These are phyloP conservation scores for Parauchenoglanis punctatus DNA, from an alignment of 2,797 vertebrate genomes.

Conservation along the genomic window DNA sequence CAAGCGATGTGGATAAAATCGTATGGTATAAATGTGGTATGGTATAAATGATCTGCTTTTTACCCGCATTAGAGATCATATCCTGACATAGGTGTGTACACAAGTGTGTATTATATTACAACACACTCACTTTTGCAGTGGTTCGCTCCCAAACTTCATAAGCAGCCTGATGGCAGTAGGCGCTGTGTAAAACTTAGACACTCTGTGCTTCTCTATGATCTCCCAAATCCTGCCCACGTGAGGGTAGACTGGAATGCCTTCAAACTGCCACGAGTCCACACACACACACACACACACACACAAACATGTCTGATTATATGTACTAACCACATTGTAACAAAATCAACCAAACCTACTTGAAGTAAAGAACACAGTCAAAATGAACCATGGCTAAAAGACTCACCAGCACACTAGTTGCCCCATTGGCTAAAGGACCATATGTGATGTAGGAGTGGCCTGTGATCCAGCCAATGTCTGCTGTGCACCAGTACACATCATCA, in stretches of 20 bases:
- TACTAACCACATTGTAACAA: neutral
- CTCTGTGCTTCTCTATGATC: constrained; percentile 79
- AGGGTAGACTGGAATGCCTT: constrained; percentile 77
- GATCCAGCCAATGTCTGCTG: constrained; percentile 83
- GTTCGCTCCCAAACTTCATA: constrained; percentile 79
- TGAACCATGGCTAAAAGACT: constrained; percentile 41
- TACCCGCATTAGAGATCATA: neutral
- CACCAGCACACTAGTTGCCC: constrained; percentile 76
- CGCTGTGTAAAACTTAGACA: constrained; percentile 81
- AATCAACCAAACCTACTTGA: neutral
- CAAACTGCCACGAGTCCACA: constrained; percentile 67
- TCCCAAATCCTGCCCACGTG: constrained; percentile 79
- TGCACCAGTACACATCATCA: constrained; percentile 82
- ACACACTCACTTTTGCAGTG: constrained; percentile 71
- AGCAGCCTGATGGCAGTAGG: constrained; percentile 80
- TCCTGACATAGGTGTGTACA: neutral
- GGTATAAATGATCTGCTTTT: neutral
- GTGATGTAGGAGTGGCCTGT: constrained; percentile 83
- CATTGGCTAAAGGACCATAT: constrained; percentile 80
- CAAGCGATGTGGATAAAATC: neutral
- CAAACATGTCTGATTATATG: constrained; percentile 15
- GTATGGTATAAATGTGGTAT: neutral
- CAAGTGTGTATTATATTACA: neutral
- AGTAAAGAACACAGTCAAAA: neutral
- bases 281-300: constrained; percentile 39